These are phyloP conservation scores for Cervus canadensis DNA, from an alignment of 2,113 vertebrate species.

Conservation along the genomic window DNA sequence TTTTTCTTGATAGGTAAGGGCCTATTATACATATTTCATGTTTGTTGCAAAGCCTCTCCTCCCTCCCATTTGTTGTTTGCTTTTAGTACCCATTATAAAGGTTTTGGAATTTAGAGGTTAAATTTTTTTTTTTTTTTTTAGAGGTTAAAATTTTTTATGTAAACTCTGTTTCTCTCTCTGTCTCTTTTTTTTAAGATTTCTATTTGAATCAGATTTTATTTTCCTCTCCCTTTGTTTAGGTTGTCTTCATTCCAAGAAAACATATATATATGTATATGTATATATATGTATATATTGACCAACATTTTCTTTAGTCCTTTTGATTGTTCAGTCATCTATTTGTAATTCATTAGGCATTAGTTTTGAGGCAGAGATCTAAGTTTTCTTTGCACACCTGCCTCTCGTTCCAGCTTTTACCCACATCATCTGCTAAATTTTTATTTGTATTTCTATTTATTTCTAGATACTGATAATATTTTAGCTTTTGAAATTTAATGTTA, in stretches of 20 bases:
- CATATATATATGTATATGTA: neutral
- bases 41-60: neutral
- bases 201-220: neutral
- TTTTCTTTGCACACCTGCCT: neutral
- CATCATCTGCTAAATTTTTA: neutral
- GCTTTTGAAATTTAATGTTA: neutral
- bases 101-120: constrained; percentile 1
- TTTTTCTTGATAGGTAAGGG: neutral
- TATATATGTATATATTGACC: neutral
- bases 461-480: neutral
- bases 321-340: neutral
- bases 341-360: neutral
- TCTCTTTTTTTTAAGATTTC: neutral
- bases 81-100: constrained; percentile 2
- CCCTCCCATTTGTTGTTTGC: neutral
- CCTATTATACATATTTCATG: neutral
- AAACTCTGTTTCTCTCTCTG: neutral
- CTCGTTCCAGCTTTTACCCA: neutral
- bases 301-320: neutral
- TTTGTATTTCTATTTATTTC: neutral
- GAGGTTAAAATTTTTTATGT: neutral
- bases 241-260: neutral
- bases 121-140: neutral
- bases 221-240: neutral
- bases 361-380: neutral